Evolutionary conservation across 37 sponge, comb jelly and placozoan genomes (phyloP).

Genomic region (Mnemiopsis leidyi): DNA sequence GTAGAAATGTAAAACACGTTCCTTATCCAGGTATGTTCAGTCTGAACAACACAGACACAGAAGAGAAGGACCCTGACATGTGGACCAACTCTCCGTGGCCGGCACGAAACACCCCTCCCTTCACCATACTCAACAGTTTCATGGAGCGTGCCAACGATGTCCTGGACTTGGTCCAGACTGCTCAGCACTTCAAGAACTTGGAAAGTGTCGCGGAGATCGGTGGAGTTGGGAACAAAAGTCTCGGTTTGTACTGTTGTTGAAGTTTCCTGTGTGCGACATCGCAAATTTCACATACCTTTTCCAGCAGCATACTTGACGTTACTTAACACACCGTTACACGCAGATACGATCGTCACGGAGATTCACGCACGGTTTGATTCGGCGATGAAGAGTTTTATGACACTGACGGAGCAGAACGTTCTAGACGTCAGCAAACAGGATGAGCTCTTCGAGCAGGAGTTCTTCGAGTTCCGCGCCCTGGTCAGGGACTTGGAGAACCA

Average conservation of each 20-base stretch:
- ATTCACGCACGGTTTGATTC: slow-evolving; percentile 67
- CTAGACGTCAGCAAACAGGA: slow-evolving; percentile 63
- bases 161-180: slow-evolving; percentile 82
- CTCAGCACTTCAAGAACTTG: slow-evolving; percentile 78
- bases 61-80: slow-evolving; percentile 35
- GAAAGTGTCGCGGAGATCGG: slow-evolving; percentile 56
- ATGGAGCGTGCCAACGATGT: slow-evolving; percentile 93
- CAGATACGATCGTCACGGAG: slow-evolving; percentile 69
- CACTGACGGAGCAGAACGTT: slow-evolving; percentile 30
- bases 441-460: slow-evolving; percentile 74
- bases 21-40: slow-evolving; percentile 50
- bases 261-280: too few species aligned
- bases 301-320: too few species aligned
- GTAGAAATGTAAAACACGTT: too few species aligned
- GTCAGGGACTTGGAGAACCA: slow-evolving; percentile 71
- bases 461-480: slow-evolving; percentile 75
- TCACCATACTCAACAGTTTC: slow-evolving; percentile 73
- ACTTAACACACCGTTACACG: neutral
- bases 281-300: too few species aligned
- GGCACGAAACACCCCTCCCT: slow-evolving; percentile 74
- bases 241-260: slow-evolving; percentile 20
- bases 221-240: slow-evolving; percentile 56
- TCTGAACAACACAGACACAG: neutral
- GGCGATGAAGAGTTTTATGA: slow-evolving; percentile 66
- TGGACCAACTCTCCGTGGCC: slow-evolving; percentile 77